Evolutionary conservation across 92 coral and sea anemone species (phyloP), one percentile per base, ranked within the genome.

Genomic region (Siderastrea siderea): DNA sequence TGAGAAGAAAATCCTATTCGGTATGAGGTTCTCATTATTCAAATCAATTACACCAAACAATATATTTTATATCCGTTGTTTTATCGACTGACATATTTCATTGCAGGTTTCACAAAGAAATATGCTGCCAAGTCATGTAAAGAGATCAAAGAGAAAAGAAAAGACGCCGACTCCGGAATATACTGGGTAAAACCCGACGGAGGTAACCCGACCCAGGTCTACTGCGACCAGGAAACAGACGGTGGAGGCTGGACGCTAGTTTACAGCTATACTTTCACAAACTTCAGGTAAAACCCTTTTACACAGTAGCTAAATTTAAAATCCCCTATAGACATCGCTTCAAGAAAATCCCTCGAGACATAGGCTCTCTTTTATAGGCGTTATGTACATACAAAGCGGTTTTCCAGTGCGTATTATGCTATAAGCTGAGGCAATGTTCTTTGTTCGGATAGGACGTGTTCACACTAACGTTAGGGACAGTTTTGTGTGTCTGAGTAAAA

Each of bases 211-310:
- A 58, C 80, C 75, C 87, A 79, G 68, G 92, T 82, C 55, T 93
- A 87, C 86, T 93, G 96, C 76, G 94, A 91, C 85, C 72, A 64
- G 77, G 81, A 57, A 58, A 91, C 94, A 57, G 77, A 81, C 68
- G 87, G 91, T 15, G 94, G 94, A 69, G 96, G 94, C 7, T 91
- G 92, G 92, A 83, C 92, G 2, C 79, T 88, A 60, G 94, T 91
- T 45, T 91, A 88, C 26, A 80, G 88, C 82, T 91, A 91, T 88
- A 81, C 91, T 58, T 93, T 93, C 71, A 91, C 96, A 65, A 84
- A 93, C 81, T 93, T 70, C 90, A 58, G 63, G 66, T 82, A 47
- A 26, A 52, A 12, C 75, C 38, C 13, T 81, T 43, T 2, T 47
- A 10, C 48, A 70, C 9, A 26, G 38, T 26, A 26, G 38, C 38